Evolutionary conservation across 2,113 vertebrate genomes (phyloP), one percentile per base, ranked within the genome.

Genomic region (Cheilinus undulatus): DNA sequence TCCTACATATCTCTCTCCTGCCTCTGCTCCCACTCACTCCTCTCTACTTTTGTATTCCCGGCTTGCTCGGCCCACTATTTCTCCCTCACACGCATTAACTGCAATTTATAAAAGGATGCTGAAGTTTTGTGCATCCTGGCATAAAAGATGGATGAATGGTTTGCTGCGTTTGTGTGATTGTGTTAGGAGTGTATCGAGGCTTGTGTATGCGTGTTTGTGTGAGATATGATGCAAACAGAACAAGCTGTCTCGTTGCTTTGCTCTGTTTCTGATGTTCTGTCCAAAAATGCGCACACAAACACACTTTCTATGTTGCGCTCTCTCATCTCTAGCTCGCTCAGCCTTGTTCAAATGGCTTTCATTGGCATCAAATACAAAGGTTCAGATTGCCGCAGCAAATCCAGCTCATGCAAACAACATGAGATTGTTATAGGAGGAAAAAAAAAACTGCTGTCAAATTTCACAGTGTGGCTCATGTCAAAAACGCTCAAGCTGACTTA

Each of bases 201-300:
- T n/a, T 60, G 67, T 49, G 51, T 68, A 66, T 69, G 74, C 42
- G 23, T 86, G 76, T 68, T 78, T 82, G 73, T 71, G 83, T 73
- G 79, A 77, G 79, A 89, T 86, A 87, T 83, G 84, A 89, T 86
- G 85, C 85, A 89, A 89, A 88, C 76, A 86, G 74, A 89, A 90
- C 80, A 82, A 76, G 82, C 88, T 91, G 85, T 88, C 86, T 85
- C 69, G 53, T 75, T 85, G 85, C 79, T 76, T 63, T 63, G 78
- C 85, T 45, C 40, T 82, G 78, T 85, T 89, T 90, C 88, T 90
- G 88, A 91, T 89, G 85, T 91, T 80, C 86, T 71, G 70, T 90
- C 85, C 88, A 88, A 91, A 86, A 86, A 86, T 78, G 73, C 69
- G 49, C 72, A 60, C 83, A 81, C 70, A 86, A 77, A 63, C 58